phyloP scores from a whole-genome alignment of 2,797 vertebrate genomes.

The Pachyuromys duprasi region DNA sequence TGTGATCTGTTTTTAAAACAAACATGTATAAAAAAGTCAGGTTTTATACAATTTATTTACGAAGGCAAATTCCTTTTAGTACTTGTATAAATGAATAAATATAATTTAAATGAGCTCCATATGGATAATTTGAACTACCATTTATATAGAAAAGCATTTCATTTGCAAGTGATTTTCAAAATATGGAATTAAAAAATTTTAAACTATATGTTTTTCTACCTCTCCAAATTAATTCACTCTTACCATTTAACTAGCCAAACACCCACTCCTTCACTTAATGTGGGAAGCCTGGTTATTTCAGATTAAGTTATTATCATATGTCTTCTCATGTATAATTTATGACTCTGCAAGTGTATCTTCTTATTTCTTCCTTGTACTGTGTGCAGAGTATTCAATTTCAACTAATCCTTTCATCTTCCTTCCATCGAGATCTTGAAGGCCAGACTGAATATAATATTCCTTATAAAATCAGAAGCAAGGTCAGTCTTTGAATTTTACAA shows the following conservation, averaged over 20 bases:
- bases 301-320: constrained; percentile 77
- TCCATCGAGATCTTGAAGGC: constrained; percentile 78
- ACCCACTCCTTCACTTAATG: constrained; percentile 64
- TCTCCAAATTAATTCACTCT: constrained; percentile 16
- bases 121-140: neutral
- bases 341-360: constrained; percentile 69
- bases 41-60: neutral
- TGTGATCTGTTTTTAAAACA: neutral
- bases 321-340: constrained; percentile 84
- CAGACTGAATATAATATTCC: constrained; percentile 74
- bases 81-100: neutral
- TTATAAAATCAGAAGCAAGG: constrained; percentile 76
- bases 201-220: neutral
- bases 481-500: constrained; percentile 79
- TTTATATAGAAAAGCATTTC: constrained; percentile 24
- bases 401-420: constrained; percentile 81
- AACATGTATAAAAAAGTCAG: neutral
- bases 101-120: neutral
- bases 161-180: neutral
- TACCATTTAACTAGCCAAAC: constrained; percentile 71
- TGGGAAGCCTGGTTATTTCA: constrained; percentile 71
- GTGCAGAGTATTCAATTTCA: constrained; percentile 77
- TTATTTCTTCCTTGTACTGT: constrained; percentile 55
- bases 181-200: neutral
- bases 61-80: neutral